These are phyloP conservation scores for Falco naumanni DNA, from an alignment of 2,797 vertebrate species.

Conservation along the genomic window DNA sequence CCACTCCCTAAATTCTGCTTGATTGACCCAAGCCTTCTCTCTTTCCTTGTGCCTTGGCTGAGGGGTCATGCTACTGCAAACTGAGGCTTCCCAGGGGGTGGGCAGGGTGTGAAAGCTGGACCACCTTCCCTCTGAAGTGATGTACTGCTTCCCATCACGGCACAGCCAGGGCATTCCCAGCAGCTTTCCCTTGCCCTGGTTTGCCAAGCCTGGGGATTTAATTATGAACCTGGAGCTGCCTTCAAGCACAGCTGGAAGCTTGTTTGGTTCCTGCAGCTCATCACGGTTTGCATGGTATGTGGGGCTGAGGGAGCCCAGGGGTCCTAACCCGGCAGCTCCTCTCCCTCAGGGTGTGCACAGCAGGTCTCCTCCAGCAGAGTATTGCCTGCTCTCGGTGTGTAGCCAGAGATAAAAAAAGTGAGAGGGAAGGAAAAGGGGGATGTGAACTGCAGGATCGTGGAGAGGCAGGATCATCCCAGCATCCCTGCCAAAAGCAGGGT, in stretches of 20 bases:
- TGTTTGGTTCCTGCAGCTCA: neutral
- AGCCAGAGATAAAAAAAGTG: neutral
- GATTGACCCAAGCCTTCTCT: neutral
- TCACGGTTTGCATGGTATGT: neutral
- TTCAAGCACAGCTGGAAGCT: neutral
- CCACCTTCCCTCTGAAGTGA: neutral
- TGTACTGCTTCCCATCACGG: neutral
- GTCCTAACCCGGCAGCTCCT: neutral
- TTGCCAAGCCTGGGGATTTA: neutral
- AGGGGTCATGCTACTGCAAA: neutral
- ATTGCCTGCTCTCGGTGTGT: neutral
- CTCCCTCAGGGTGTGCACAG: neutral
- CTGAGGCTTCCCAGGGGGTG: neutral
- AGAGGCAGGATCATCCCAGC: neutral
- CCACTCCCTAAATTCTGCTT: neutral
- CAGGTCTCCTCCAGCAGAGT: neutral
- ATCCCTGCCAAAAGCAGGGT: too few relatives aligned
- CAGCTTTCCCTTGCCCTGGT: neutral
- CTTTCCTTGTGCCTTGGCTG: neutral
- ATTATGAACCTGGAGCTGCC: neutral
- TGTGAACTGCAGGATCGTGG: neutral
- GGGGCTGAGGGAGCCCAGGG: neutral
- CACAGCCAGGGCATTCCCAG: neutral
- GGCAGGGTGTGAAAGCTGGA: neutral
- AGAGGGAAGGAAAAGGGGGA: neutral